Evolutionary conservation across 37 sponge, comb jelly and placozoan species (phyloP), one percentile per base, ranked within the genome.

Genomic region (Tethya wilhelma): DNA sequence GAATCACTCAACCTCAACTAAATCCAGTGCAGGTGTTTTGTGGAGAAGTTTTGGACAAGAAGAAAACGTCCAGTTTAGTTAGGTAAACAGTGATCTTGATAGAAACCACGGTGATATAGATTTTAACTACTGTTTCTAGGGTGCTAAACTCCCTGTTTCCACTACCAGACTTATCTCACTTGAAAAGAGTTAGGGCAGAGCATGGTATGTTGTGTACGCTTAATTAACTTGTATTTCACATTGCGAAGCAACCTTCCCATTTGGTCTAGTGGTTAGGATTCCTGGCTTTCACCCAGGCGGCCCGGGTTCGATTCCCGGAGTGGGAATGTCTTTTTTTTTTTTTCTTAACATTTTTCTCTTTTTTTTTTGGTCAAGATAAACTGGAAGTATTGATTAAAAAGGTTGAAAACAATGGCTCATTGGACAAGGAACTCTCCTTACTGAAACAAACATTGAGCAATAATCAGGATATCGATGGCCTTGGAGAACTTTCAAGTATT

Each of bases 251-350:
- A 67, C 41, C 8, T 1, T 90, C 90, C 90, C 90, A 90, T 90
- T 70, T 90, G 90, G 90, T 90, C 90, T 90, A 90, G 90, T 79
- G 90, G 90, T 90, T 90, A 90, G 90, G 90, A 90, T 90, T 90
- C 80, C 90, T 90, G 90, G 90, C 58, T 90, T 90, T 90, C 90
- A 90, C 90, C 90, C 90, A 90, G 90, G 80, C 79, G 90, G 90
- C 90, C 90, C 90, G 90, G 90, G 90, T 90, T 90, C 90, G 75
- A 90, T 79, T 90, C 90, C 90, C 90, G 90, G 90, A 70, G 82
- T 87, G 87, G 80, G 87, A 87, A 80, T 26, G 11, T 66, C 40
- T 43, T 74, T 80, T 80, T 75, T 67, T 58, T 79, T 42, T 28
- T 45, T 69, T 33, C 43, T 69, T 46, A 46, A 69, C 58, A 59